phyloP scores from a whole-genome alignment of 2,113 vertebrate species.

The Pogonocichla stellata region DNA sequence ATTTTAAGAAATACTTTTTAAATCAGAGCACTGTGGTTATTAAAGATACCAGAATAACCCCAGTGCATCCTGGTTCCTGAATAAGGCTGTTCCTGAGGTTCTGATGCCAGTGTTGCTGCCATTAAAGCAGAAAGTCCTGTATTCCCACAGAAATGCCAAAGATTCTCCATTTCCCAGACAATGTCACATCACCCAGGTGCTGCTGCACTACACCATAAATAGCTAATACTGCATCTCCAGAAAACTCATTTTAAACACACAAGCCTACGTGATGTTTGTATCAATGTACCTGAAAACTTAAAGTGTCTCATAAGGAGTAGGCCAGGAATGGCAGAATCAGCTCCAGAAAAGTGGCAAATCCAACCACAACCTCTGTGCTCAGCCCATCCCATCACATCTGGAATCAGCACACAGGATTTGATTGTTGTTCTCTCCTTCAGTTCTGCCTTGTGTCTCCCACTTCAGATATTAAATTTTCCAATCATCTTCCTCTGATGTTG shows the following conservation, averaged over 20 bases:
- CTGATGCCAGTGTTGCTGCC: not conserved
- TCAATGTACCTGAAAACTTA: accelerated
- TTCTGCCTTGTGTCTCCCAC: not conserved
- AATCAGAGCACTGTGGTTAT: not conserved
- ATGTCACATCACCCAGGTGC: accelerated
- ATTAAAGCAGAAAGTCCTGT: not conserved
- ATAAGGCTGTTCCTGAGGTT: not conserved
- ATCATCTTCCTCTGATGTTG: not conserved
- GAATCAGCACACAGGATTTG: not conserved
- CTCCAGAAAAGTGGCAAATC: not conserved
- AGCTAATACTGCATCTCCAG: not conserved
- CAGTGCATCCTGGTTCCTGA: not conserved
- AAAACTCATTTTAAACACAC: not conserved
- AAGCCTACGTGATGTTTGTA: accelerated
- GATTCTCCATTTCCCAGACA: not conserved
- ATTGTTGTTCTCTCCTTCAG: not conserved
- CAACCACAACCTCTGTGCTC: not conserved
- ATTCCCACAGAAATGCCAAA: not conserved
- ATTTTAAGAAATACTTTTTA: not conserved
- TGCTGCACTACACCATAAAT: accelerated
- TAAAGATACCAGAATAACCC: not conserved
- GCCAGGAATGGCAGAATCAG: not conserved
- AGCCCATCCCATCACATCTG: not conserved
- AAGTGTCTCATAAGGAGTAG: not conserved
- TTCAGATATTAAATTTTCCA: not conserved